Evolutionary conservation across 2,888 invertebrate species (phyloP), one percentile per base, ranked within the genome.

Genomic region (Eupithecia insigniata): DNA sequence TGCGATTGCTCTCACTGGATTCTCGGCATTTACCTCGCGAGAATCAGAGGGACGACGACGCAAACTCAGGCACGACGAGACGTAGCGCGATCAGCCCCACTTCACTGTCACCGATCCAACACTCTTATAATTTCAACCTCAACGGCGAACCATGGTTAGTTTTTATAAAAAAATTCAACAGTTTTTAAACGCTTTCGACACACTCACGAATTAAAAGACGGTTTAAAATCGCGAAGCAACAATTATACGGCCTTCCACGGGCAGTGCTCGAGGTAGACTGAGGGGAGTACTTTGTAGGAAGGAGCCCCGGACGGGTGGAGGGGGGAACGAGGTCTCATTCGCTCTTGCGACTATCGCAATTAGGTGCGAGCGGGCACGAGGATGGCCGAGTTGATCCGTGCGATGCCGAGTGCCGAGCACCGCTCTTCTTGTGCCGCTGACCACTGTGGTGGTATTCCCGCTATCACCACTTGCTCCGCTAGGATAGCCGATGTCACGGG

Each of bases 11-110:
- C 86, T 85, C 84, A 84, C 86, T 89, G 86, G 85, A 90, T 89
- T 88, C 86, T 88, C 88, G 85, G 86, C 87, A 90, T 89, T 91
- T 92, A 92, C 92, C 92, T 93, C 88, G 88, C 88, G 87, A 90
- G 90, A 90, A 86, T 85, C 87, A 86, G 89, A 90, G 89, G 89
- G 90, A 89, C 89, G 89, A 90, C 90, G 89, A 90, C 90, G 90
- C 89, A 89, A 90, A 87, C 89, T 89, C 89, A 87, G 89, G 89
- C 89, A 89, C 88, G 88, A 89, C 89, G 89, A n/a, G n/a, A 62
- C 22, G 61, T 86, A 88, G 89, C 89, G 86, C 88, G 85, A 88
- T 80, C 87, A 89, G 89, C 82, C 85, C 87, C 88, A 87, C 87
- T 89, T 83, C 91, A 92, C 91, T 90, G 82, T 86, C 90, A 91